These are phyloP conservation scores for Phaethon lepturus DNA, from an alignment of 2,113 vertebrate species.

Conservation along the genomic window DNA sequence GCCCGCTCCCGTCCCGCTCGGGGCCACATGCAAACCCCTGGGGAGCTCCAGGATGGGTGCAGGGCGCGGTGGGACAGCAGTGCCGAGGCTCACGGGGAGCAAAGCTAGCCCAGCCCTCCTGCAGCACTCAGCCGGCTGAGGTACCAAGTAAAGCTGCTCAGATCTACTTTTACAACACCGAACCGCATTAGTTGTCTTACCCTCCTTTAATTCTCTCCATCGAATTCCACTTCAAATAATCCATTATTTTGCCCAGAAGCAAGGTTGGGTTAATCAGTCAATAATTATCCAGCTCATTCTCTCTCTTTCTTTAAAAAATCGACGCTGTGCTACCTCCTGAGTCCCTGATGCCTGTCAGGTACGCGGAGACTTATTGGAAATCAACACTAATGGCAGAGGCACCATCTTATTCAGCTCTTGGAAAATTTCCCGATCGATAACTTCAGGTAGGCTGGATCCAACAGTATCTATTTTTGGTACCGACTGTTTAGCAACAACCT, in stretches of 20 bases:
- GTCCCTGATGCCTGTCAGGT: background rate
- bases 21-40: background rate
- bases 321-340: background rate
- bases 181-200: background rate
- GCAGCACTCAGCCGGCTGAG: fast-evolving
- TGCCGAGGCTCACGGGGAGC: background rate
- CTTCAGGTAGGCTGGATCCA: constrained; percentile 3
- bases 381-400: constrained; percentile 25
- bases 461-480: background rate
- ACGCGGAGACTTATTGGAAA: constrained; percentile 27
- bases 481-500: background rate
- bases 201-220: background rate
- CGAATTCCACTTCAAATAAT: background rate
- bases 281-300: constrained; percentile 1
- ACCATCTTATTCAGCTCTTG: constrained; percentile 19
- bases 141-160: background rate
- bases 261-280: background rate
- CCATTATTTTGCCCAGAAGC: constrained; percentile 8
- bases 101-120: background rate
- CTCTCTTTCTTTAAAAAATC: background rate
- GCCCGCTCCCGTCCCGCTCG: fast-evolving
- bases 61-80: background rate
- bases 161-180: background rate
- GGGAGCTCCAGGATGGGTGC: background rate
- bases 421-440: background rate